Base-by-base conservation (phyloP, 2,797 vertebrate genomes). In the Cuculus canorus region DNA sequence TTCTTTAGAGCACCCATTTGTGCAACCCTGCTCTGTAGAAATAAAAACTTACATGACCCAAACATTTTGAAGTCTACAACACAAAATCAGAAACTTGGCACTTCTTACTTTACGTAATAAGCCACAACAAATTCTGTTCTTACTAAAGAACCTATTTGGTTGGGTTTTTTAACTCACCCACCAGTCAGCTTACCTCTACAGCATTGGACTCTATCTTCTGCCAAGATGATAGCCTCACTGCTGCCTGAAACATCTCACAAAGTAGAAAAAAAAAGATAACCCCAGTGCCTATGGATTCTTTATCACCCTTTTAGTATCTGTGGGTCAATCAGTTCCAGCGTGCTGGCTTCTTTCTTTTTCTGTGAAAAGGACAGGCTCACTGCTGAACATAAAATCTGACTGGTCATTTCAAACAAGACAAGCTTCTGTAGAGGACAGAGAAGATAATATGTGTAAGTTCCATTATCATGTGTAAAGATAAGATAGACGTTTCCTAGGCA, bases 41-140 rank as follows among this genome's bases (percentile, higher is more conserved):
- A 76, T 28, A 72, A 94, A 95, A 61, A 19, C 52, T 91, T 92
- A 43, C 0, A 0, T 83, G 65, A 86, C 65, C 48, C 64, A 54
- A 70, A 45, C 27, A n/a, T 27, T 92, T 86, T 17, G n/a, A 95
- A 68, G 27, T 71, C 37, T 52, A 43, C 45, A 71, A 30, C 3
- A 21, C 11, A 37, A 94, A 94, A 85, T 41, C 33, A 81, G 65
- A 78, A 87, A 75, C 0, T 0, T 48, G 30, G 52, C 39, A 41
- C 23, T 41, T 86, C n/a, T 77, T 57, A 35, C 47, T 91, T 88
- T 63, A 66, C 23, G 88, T 82, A 93, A 83, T 45, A 88, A 91
- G 41, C 53, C 78, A 60, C 16, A 61, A 50, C 14, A 89, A 87
- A 88, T 90, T 90, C 39, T 81, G 3, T 64, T 66, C 48, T 92